Evolutionary conservation across 1,140 invertebrate genomes (phyloP).

Genomic region (Palaemon carinicauda): DNA sequence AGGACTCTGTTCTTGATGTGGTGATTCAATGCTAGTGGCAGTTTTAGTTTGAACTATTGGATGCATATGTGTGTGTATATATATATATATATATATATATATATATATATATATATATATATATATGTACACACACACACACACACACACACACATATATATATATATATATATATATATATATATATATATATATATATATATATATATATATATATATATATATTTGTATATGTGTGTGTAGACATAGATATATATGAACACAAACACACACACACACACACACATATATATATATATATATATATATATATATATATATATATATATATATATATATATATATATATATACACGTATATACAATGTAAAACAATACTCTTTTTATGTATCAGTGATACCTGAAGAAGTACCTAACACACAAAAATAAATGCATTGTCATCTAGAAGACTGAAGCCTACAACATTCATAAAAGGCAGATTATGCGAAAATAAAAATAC

Average conservation of each 20-base stretch:
- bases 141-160: background rate
- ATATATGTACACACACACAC: background rate
- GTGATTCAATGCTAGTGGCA: too few species aligned
- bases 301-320: background rate
- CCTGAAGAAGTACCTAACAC: too few species aligned
- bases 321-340: background rate
- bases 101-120: slow-evolving; percentile 9
- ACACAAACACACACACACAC: background rate
- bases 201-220: background rate
- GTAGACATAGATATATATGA: background rate
- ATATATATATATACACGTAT: background rate
- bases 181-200: background rate
- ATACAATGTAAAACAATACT: background rate
- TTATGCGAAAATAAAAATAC: too few species aligned
- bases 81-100: slow-evolving; percentile 1
- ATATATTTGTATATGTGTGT: background rate
- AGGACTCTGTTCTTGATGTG: too few species aligned
- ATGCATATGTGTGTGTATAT: background rate
- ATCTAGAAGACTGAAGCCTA: too few species aligned
- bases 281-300: background rate
- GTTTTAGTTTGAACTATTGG: too few species aligned
- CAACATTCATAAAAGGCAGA: too few species aligned
- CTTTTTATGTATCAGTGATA: too few species aligned
- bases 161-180: background rate
- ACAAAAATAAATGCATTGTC: too few species aligned